Base-by-base conservation (phyloP, 1,140 invertebrate genomes). In the Vollenhovia emeryi region DNA sequence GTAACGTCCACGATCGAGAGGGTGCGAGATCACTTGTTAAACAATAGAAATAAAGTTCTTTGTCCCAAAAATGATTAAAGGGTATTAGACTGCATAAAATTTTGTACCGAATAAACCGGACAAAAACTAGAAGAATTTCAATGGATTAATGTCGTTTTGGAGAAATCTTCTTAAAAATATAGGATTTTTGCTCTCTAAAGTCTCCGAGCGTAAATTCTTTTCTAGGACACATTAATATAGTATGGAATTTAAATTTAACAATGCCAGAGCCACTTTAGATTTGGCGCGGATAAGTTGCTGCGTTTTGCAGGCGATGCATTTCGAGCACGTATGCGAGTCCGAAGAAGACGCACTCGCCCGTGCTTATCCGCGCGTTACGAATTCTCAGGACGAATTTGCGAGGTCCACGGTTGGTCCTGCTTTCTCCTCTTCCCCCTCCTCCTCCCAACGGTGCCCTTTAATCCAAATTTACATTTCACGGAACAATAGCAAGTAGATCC, bases 381-480 rank as follows among this genome's bases (percentile, higher is more conserved):
- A 82, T 88, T 84, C 80, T 68, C 80, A 69, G 86, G 40, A 79
- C 73, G 45, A 87, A 87, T 87, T 71, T 73, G 87, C 59, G 78
- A 73, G 71, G 52, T 21, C 79, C 43, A 30, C 60, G 40, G 57
- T 73, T 50, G 24, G 57, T 9, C n/a, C 24, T 27, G 43, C 52
- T 57, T 79, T 69, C 48, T 11, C 43, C 43, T 9, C 43, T 18
- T 50, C 86, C 18, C 36, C 48, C 43, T 18, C 15, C 55, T 40
- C 24, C 71, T 60, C 21, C 36, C 13, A 52, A 45, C 33, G 66
- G 36, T 33, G 84, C 64, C 50, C 74, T 82, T 89, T 86, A 89
- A 89, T 79, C 60, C 52, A 68, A 86, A 90, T 90, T 90, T 90
- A 87, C 89, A 90, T 90, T 87, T 69, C 62, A 75, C 50, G 82